A percentile compares a stretch with the other conserved stretches of the same genome.
Evolutionary conservation across 2,888 invertebrate genomes (phyloP).

Genomic region (Copidosoma aretas): DNA sequence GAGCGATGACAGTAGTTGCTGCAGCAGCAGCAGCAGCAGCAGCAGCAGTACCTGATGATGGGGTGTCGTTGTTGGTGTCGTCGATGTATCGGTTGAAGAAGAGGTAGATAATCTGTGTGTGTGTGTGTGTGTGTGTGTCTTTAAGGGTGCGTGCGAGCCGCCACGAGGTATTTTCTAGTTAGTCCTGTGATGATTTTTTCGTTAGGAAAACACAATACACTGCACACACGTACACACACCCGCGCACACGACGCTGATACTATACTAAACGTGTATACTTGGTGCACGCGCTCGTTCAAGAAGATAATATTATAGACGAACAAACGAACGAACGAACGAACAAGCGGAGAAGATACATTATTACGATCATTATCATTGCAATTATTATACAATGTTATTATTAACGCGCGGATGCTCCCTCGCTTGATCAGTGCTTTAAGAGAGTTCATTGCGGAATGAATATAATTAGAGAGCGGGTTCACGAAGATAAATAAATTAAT

Average conservation of each 20-base stretch:
- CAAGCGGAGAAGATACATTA: conserved; percentile 6
- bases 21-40: not conserved
- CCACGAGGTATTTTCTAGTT: conserved; percentile 60
- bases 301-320: too few relatives aligned
- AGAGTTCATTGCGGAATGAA: too few relatives aligned
- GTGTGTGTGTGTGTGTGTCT: too few relatives aligned
- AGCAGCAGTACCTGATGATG: too few relatives aligned
- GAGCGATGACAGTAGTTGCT: conserved; percentile 2
- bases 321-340: conserved; percentile 42
- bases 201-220: conserved; percentile 55
- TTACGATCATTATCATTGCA: too few relatives aligned
- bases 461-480: conserved; percentile 36
- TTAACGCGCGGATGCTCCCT: conserved; percentile 56
- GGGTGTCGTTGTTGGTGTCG: too few relatives aligned
- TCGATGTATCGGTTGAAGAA: too few relatives aligned
- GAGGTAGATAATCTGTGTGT: too few relatives aligned
- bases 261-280: conserved; percentile 54
- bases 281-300: conserved; percentile 57
- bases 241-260: conserved; percentile 31
- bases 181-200: conserved; percentile 62
- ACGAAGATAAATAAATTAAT: conserved; percentile 9
- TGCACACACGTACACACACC: conserved; percentile 31
- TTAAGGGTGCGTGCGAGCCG: conserved; percentile 28
- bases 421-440: conserved; percentile 63
- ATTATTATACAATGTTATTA: conserved; percentile 15